phyloP scores from a whole-genome alignment of 2,888 invertebrate species.

The Drosophila koepferae region DNA sequence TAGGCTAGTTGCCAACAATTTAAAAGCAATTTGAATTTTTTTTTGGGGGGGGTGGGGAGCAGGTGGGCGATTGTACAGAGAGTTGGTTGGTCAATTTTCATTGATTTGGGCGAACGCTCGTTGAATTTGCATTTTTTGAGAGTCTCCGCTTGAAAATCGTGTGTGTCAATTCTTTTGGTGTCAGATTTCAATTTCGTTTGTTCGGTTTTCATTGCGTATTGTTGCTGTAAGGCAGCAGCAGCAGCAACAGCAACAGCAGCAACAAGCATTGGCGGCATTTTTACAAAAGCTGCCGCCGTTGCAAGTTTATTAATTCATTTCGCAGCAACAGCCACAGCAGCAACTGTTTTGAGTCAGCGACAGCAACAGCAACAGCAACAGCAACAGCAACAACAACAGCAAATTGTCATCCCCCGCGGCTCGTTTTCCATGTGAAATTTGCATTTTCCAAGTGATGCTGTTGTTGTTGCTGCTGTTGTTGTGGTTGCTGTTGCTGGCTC shows the following conservation, averaged over 20 bases:
- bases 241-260: conserved; percentile 32
- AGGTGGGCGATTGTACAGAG: neutral
- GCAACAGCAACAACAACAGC: conserved; percentile 39
- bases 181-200: conserved; percentile 81
- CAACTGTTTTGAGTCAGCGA: conserved; percentile 71
- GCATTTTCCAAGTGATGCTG: conserved; percentile 56
- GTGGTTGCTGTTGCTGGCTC: conserved; percentile 43
- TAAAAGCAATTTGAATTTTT: conserved; percentile 75
- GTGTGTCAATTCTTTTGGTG: conserved; percentile 78
- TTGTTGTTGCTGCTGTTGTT: conserved; percentile 14
- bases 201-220: conserved; percentile 73
- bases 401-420: conserved; percentile 79
- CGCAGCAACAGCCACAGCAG: conserved; percentile 50
- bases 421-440: conserved; percentile 76
- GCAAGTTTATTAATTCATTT: conserved; percentile 80
- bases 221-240: conserved; percentile 60
- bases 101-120: conserved; percentile 55
- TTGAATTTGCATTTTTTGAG: conserved; percentile 73
- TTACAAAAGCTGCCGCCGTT: conserved; percentile 77
- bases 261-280: conserved; percentile 75
- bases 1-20: conserved; percentile 58
- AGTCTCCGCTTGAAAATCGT: conserved; percentile 50
- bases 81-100: conserved; percentile 54
- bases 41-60: neutral
- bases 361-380: conserved; percentile 22